Percentiles rank a stretch among this genome's conserved stretches.
These are phyloP conservation scores for Typhlomys cinereus DNA, from an alignment of 2,113 vertebrate species.

Conservation along the genomic window DNA sequence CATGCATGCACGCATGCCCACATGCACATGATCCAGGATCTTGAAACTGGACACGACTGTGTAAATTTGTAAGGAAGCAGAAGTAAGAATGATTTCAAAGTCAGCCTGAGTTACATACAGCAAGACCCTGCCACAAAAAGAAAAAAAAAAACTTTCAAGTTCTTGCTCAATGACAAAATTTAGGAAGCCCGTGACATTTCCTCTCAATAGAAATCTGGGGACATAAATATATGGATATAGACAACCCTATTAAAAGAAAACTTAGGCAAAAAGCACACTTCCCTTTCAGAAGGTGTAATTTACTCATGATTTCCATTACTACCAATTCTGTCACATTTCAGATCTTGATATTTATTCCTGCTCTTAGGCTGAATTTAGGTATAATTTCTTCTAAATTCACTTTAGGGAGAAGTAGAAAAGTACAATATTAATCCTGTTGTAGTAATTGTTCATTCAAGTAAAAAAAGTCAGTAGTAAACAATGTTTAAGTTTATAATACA, in stretches of 20 bases:
- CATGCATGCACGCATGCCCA: too few relatives aligned
- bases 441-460: slow-evolving; percentile 7
- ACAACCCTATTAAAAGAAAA: not conserved
- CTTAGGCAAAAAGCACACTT: not conserved
- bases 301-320: not conserved
- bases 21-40: too few relatives aligned
- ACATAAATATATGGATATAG: not conserved
- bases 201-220: not conserved
- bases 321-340: not conserved
- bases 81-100: not conserved
- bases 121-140: not conserved
- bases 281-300: not conserved
- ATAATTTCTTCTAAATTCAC: slow-evolving; percentile 33
- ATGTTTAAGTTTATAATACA: too few relatives aligned
- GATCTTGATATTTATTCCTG: not conserved
- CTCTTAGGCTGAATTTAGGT: slow-evolving; percentile 28
- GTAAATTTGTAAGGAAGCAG: not conserved
- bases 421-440: not conserved
- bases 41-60: not conserved
- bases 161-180: not conserved
- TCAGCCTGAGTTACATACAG: not conserved
- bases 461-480: not conserved
- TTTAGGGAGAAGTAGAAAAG: not conserved
- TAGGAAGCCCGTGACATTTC: not conserved
- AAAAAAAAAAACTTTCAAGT: not conserved